Conservation (phyloP, 2,113 vertebrate genomes). For the Gymnarchus niloticus region DNA sequence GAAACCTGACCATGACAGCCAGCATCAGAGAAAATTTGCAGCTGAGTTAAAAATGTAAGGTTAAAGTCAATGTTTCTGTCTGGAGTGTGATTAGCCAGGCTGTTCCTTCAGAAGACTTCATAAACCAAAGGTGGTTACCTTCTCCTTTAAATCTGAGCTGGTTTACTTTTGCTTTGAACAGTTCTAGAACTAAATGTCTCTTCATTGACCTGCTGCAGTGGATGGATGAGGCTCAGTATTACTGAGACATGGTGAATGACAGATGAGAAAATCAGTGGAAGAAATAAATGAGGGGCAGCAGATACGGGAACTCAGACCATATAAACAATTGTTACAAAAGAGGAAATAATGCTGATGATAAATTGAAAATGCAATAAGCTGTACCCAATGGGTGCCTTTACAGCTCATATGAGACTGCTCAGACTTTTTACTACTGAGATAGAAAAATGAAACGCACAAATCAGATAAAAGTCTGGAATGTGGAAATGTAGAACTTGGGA, state of each 20-base stretch:
- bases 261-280: slow-evolving; percentile 39
- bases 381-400: not conserved
- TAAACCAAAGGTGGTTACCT: not conserved
- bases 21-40: not conserved
- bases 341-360: not conserved
- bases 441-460: not conserved
- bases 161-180: not conserved
- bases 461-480: not conserved
- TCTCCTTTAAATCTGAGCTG: not conserved
- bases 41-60: slow-evolving; percentile 6
- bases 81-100: not conserved
- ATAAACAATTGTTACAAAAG: slow-evolving; percentile 44
- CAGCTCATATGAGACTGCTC: not conserved
- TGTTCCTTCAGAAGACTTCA: not conserved
- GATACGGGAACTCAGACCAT: slow-evolving; percentile 49
- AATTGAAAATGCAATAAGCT: slow-evolving; percentile 5
- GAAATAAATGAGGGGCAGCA: slow-evolving; percentile 36
- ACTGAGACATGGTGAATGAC: not conserved
- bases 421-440: not conserved
- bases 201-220: slow-evolving; percentile 6
- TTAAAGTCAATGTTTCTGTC: not conserved
- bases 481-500: not conserved
- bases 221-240: not conserved
- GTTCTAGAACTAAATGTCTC: not conserved
- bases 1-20: slow-evolving; percentile 12